Conservation (phyloP, 2,113 vertebrate species). For the Corydoras sp. region DNA sequence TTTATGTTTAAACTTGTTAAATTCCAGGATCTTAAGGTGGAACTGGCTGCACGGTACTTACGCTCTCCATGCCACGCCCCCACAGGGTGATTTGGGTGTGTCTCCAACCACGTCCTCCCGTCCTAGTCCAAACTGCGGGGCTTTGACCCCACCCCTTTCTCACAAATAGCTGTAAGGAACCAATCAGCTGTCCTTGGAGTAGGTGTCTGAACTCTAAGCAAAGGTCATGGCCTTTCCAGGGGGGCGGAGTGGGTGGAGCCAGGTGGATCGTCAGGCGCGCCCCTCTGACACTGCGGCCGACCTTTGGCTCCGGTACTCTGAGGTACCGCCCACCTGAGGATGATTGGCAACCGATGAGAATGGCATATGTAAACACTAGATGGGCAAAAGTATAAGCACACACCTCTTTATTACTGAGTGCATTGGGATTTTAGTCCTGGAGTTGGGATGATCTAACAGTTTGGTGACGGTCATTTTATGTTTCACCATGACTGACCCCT, state of each 20-base stretch:
- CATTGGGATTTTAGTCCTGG: no score
- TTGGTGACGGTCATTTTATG: no score
- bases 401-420: no score
- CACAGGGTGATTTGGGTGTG: slow-evolving; percentile 79
- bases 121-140: slow-evolving; percentile 78
- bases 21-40: no score
- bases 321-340: slow-evolving; percentile 77
- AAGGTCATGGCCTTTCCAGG: slow-evolving; percentile 50
- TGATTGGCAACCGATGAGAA: slow-evolving; percentile 17
- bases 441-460: no score
- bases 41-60: slow-evolving; percentile 64
- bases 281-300: slow-evolving; percentile 53
- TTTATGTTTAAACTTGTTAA: no score
- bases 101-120: slow-evolving; percentile 83
- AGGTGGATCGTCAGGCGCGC: slow-evolving; percentile 72
- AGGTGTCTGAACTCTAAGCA: slow-evolving; percentile 84
- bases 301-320: slow-evolving; percentile 64
- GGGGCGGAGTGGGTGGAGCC: slow-evolving; percentile 43
- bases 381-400: no score
- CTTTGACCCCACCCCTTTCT: slow-evolving; percentile 57
- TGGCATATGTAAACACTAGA: no score
- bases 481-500: no score
- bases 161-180: slow-evolving; percentile 77
- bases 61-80: slow-evolving; percentile 76
- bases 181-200: slow-evolving; percentile 69